phyloP scores from a whole-genome alignment of 2,797 vertebrate species.

The Microctenopoma lineatum region DNA sequence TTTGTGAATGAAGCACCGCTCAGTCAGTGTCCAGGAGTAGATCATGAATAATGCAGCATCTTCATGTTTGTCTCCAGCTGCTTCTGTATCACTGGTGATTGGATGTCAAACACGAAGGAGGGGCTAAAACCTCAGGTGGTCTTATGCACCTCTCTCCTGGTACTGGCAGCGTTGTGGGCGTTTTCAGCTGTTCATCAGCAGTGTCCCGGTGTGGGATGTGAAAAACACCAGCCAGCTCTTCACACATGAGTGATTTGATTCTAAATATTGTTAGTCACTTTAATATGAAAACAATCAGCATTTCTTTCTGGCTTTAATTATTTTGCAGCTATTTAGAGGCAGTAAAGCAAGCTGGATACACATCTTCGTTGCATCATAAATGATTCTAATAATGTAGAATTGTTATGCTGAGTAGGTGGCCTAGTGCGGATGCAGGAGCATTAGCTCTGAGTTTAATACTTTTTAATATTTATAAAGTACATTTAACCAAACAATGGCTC shows the following conservation, averaged over 20 bases:
- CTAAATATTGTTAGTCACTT: neutral
- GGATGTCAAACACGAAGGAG: constrained; percentile 32
- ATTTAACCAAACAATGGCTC: too few species aligned
- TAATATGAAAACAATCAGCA: constrained; percentile 3
- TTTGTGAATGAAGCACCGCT: constrained; percentile 75
- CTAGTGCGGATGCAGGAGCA: neutral
- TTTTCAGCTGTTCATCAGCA: neutral
- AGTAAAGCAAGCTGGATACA: constrained; percentile 1
- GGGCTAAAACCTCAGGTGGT: neutral
- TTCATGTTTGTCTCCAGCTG: constrained; percentile 34
- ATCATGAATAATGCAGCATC: constrained; percentile 73
- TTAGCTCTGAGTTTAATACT: neutral
- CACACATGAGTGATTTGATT: too few species aligned
- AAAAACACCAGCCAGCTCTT: too few species aligned
- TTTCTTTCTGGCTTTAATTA: too few species aligned
- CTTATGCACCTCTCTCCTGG: neutral
- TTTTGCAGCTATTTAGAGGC: neutral
- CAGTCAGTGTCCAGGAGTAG: constrained; percentile 56
- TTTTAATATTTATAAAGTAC: too few species aligned
- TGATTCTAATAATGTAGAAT: neutral
- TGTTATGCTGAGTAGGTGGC: neutral
- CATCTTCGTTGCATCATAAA: neutral
- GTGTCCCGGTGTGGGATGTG: neutral
- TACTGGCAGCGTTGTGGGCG: constrained; percentile 2
- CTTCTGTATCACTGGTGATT: constrained; percentile 39